Evolutionary conservation across 64 coral and sea anemone genomes (phyloP).

Genomic region (Stichodactyla mertensii): DNA sequence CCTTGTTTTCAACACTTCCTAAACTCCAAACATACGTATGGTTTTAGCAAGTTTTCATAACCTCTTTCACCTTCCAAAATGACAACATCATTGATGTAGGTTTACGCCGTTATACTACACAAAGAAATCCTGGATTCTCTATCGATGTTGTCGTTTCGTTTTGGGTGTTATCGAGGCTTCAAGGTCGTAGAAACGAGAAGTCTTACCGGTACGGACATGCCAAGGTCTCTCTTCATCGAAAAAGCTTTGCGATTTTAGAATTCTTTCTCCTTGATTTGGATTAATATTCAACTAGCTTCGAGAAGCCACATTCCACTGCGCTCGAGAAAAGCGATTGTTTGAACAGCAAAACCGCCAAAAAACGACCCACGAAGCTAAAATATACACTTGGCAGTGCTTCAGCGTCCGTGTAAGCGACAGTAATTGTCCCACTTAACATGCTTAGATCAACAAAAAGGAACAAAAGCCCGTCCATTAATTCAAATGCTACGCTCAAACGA

Average conservation of each 20-base stretch:
- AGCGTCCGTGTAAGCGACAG: slow-evolving; percentile 21
- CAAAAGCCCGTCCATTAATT: neutral
- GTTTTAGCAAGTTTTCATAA: slow-evolving; percentile 29
- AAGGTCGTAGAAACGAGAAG: neutral
- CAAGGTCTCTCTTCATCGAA: slow-evolving; percentile 22
- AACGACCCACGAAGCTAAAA: neutral
- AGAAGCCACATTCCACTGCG: slow-evolving; percentile 19
- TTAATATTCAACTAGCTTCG: neutral
- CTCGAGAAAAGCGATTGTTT: neutral
- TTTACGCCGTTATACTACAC: neutral
- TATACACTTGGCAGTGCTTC: neutral
- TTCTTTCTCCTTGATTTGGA: neutral
- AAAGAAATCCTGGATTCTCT: neutral
- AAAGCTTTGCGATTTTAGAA: slow-evolving; percentile 9
- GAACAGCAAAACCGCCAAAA: neutral
- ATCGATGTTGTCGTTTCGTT: neutral
- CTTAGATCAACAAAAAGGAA: slow-evolving; percentile 36
- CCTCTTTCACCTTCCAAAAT: slow-evolving; percentile 14
- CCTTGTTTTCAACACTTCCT: slow-evolving; percentile 2
- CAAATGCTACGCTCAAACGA: slow-evolving; percentile 16
- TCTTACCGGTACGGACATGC: slow-evolving; percentile 32
- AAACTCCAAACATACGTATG: slow-evolving; percentile 1
- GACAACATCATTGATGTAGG: neutral
- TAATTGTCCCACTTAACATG: slow-evolving; percentile 38
- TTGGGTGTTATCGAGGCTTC: neutral